Conservation (phyloP, 2,113 vertebrate species). For the Lota lota region DNA sequence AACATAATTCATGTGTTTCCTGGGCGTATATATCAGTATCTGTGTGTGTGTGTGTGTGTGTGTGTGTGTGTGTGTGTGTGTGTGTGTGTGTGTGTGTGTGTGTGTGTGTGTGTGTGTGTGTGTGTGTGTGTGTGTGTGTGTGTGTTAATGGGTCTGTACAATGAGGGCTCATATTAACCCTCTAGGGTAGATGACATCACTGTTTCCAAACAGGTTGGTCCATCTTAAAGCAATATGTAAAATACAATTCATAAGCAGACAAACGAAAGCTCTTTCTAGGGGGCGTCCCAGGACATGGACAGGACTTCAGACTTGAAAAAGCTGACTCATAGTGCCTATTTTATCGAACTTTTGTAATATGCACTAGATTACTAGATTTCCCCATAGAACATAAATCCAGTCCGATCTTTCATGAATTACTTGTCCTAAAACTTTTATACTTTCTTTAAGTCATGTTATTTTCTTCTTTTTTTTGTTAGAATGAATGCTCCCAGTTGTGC, state of each 20-base stretch:
- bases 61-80: background rate
- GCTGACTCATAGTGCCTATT: background rate
- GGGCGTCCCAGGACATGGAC: background rate
- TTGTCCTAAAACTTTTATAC: too few species aligned
- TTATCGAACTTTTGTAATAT: background rate
- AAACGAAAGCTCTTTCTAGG: constrained; percentile 10
- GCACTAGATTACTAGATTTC: background rate
- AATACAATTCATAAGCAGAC: background rate
- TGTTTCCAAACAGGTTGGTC: constrained; percentile 49
- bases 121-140: constrained; percentile 21
- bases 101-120: background rate
- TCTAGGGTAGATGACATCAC: constrained; percentile 54
- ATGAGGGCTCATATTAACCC: constrained; percentile 51
- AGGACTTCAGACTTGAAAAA: background rate
- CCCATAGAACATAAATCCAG: too few species aligned
- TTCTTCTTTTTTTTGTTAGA: background rate
- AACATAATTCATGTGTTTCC: background rate
- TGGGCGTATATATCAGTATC: background rate
- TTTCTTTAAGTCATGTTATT: too few species aligned
- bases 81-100: constrained; percentile 15
- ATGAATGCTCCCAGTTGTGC: constrained; percentile 13
- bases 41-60: too few species aligned
- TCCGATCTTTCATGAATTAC: too few species aligned
- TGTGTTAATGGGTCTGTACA: constrained; percentile 48
- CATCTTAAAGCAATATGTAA: constrained; percentile 14